Evolutionary conservation across 2,888 invertebrate species (phyloP).

Genomic region (Slavum lentiscoides): DNA sequence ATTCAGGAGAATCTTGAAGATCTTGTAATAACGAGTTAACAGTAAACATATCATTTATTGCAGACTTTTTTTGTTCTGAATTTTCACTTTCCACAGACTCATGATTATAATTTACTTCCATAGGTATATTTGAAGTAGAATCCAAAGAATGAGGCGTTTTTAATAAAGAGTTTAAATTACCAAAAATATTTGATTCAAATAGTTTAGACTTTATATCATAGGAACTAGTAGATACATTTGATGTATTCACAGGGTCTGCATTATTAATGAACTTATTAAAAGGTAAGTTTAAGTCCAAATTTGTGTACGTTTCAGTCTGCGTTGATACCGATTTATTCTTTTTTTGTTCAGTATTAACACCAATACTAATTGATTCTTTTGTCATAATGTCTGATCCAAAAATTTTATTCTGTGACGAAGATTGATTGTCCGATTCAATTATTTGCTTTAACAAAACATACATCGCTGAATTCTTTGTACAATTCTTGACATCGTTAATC

Average conservation of each 20-base stretch:
- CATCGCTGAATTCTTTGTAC: slow-evolving; percentile 23
- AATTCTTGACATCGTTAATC: slow-evolving; percentile 28
- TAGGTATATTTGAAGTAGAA: background rate
- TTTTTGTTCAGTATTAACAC: slow-evolving; percentile 18
- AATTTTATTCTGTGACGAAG: background rate
- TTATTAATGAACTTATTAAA: background rate
- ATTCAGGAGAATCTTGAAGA: slow-evolving; percentile 47
- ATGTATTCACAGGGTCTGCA: background rate
- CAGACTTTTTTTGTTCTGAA: background rate
- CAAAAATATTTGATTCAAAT: slow-evolving; percentile 25
- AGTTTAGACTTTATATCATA: background rate
- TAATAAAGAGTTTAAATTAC: slow-evolving; percentile 29
- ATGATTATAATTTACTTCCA: slow-evolving; percentile 20
- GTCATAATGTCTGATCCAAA: background rate
- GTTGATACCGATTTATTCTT: slow-evolving; percentile 2
- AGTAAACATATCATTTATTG: slow-evolving; percentile 2
- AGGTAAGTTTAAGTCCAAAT: background rate
- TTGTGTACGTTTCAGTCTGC: slow-evolving; percentile 9
- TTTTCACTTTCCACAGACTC: background rate
- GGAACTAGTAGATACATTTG: slow-evolving; percentile 1
- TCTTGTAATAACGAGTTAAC: slow-evolving; percentile 30
- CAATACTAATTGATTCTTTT: background rate
- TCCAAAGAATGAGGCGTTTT: slow-evolving; percentile 1
- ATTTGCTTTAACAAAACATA: slow-evolving; percentile 24
- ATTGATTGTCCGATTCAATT: slow-evolving; percentile 28